These are phyloP conservation scores for Synaphobranchus kaupii DNA, from an alignment of 2,797 vertebrate genomes.

Conservation along the genomic window DNA sequence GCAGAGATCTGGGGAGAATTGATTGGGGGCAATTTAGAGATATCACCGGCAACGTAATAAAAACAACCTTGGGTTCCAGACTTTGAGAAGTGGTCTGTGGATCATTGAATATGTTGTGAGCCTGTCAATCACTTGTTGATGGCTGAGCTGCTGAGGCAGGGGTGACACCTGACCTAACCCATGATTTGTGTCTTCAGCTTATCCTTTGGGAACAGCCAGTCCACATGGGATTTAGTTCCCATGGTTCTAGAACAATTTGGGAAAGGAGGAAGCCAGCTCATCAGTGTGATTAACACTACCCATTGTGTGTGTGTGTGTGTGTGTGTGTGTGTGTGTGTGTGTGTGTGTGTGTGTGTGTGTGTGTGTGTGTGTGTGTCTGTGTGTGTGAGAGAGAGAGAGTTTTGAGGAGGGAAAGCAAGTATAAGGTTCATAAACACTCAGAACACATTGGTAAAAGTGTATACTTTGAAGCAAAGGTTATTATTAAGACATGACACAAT, in stretches of 20 bases:
- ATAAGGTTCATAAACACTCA: not conserved
- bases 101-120: not conserved
- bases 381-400: not conserved
- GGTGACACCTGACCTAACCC: not conserved
- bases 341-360: too few relatives aligned
- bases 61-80: not conserved
- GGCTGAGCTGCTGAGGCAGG: not conserved
- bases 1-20: not conserved
- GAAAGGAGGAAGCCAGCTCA: not conserved
- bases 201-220: not conserved
- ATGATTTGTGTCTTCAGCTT: not conserved
- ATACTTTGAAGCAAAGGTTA: not conserved
- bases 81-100: not conserved
- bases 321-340: too few relatives aligned
- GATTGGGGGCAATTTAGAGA: not conserved
- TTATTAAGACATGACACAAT: too few relatives aligned
- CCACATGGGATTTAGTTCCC: not conserved
- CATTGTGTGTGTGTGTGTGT: not conserved
- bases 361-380: too few relatives aligned
- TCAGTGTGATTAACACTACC: not conserved
- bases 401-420: not conserved
- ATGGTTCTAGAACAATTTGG: not conserved
- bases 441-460: not conserved
- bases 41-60: not conserved
- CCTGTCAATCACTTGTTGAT: not conserved